Percentiles rank a stretch among this genome's conserved stretches.
Conservation (phyloP, 2,888 invertebrate species). For the Dysmachus trigonus region DNA sequence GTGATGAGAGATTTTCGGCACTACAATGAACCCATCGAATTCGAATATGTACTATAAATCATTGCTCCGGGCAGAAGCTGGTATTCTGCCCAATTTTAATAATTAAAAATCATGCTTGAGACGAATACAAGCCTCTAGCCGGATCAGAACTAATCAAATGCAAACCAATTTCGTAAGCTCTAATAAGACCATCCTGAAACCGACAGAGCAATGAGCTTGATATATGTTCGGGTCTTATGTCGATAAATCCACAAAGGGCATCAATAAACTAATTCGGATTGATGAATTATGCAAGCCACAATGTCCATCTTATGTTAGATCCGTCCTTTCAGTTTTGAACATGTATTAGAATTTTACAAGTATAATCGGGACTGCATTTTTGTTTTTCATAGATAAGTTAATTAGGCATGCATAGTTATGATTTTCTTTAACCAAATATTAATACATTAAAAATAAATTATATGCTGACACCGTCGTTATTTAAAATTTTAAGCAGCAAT, state of each 20-base stretch:
- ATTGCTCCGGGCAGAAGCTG: not conserved
- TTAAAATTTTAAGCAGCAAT: no score
- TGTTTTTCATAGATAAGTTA: no score
- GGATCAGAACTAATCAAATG: not conserved
- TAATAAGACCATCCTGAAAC: not conserved
- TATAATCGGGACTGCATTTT: no score
- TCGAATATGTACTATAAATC: not conserved
- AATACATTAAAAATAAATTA: not conserved
- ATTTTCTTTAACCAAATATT: not conserved
- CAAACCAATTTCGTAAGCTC: not conserved
- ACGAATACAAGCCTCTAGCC: not conserved
- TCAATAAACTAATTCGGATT: not conserved
- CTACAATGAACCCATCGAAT: not conserved
- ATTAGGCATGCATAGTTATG: no score
- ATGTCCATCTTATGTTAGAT: not conserved
- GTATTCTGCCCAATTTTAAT: not conserved
- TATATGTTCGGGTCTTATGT: not conserved
- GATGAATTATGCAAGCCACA: not conserved
- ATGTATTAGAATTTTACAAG: not conserved
- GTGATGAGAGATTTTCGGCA: not conserved
- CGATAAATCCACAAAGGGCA: not conserved
- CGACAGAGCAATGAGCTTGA: not conserved
- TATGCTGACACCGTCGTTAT: no score
- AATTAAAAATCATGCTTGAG: not conserved
- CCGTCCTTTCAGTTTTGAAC: not conserved